These are phyloP conservation scores for Ctenosaura bakeri DNA, from an alignment of 2,797 vertebrate species.

Conservation along the genomic window DNA sequence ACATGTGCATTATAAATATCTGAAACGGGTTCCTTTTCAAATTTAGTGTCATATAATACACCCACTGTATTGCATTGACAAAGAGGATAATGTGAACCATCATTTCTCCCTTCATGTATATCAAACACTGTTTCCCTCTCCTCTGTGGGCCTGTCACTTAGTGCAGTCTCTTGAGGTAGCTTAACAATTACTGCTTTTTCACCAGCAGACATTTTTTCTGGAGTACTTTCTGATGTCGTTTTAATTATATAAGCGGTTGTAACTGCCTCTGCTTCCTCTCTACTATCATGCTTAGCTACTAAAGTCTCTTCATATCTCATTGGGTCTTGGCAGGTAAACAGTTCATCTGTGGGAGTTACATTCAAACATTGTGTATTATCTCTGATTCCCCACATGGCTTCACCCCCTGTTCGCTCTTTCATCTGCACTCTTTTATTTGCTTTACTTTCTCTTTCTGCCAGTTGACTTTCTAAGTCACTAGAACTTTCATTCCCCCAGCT, in stretches of 20 bases:
- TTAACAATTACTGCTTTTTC: constrained; percentile 85
- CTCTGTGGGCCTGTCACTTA: constrained; percentile 83
- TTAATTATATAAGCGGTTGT: constrained; percentile 82
- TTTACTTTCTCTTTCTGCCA: constrained; percentile 42
- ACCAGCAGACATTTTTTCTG: constrained; percentile 82
- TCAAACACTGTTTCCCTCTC: constrained; percentile 83
- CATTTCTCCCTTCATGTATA: constrained; percentile 83
- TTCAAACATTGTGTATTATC: constrained; percentile 49
- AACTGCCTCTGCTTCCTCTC: constrained; percentile 74
- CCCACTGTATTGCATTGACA: constrained; percentile 79
- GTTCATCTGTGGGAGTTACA: constrained; percentile 57
- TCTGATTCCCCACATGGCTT: constrained; percentile 54
- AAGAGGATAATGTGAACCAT: constrained; percentile 82
- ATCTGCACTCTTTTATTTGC: constrained; percentile 41
- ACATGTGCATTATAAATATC: constrained; percentile 77
- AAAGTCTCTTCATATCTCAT: constrained; percentile 75
- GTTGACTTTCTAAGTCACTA: constrained; percentile 63
- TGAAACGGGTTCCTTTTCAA: constrained; percentile 80
- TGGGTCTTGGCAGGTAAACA: constrained; percentile 79
- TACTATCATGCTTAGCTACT: constrained; percentile 71
- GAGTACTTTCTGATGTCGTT: constrained; percentile 82
- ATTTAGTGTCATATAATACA: constrained; percentile 82
- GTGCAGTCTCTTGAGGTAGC: constrained; percentile 83
- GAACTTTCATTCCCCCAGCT: constrained; percentile 39
- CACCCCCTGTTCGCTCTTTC: constrained; percentile 58